Conservation (phyloP, 64 coral and sea anemone species). For the Pocillopora damicornis region DNA sequence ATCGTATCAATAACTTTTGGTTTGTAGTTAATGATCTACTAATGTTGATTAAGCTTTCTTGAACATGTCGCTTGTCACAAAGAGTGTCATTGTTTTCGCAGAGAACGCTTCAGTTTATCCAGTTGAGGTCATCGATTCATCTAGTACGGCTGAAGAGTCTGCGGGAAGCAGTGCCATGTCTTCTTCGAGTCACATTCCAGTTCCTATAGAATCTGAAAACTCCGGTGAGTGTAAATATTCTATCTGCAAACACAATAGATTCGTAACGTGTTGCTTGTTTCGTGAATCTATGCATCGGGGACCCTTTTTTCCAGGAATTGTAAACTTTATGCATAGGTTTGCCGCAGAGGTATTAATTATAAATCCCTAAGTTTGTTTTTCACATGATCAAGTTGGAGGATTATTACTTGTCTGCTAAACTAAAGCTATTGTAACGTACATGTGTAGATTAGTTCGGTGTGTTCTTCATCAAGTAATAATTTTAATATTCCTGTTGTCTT, state of each 20-base stretch:
- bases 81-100: conserved; percentile 3
- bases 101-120: conserved; percentile 8
- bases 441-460: too few species aligned
- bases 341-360: too few species aligned
- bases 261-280: neutral
- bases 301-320: conserved; percentile 6
- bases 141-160: conserved; percentile 35
- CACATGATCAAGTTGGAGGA: too few species aligned
- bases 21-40: neutral
- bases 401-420: too few species aligned
- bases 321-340: too few species aligned
- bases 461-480: too few species aligned
- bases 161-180: neutral
- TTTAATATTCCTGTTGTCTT: too few species aligned
- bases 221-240: neutral
- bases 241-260: neutral
- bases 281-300: neutral
- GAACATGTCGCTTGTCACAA: conserved; percentile 7
- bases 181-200: conserved; percentile 17
- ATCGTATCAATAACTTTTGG: neutral
- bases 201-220: neutral
- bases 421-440: too few species aligned
- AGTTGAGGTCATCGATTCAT: conserved; percentile 19
- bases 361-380: too few species aligned
- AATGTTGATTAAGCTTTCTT: neutral